A percentile compares a stretch with the other conserved stretches of the same genome.
Conservation (phyloP, 2,888 invertebrate genomes). For the Leptura quadrifasciata region DNA sequence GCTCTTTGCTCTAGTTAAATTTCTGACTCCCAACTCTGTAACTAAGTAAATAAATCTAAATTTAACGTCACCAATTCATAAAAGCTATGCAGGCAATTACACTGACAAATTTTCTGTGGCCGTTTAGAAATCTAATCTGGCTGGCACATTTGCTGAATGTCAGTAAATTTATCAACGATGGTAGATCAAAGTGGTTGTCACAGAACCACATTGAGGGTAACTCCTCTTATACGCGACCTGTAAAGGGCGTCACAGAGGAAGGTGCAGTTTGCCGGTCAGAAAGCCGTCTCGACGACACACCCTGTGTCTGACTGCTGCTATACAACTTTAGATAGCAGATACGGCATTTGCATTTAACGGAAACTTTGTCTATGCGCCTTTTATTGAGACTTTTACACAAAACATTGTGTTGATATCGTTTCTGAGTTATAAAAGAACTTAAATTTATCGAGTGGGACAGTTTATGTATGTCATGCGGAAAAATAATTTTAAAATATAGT, state of each 20-base stretch:
- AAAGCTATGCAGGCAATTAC: constrained; percentile 51
- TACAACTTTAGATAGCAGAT: constrained; percentile 32
- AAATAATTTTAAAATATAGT: no score
- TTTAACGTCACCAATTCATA: constrained; percentile 34
- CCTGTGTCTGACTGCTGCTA: constrained; percentile 38
- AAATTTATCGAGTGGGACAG: no score
- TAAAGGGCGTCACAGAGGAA: constrained; percentile 41
- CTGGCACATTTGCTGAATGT: constrained; percentile 38
- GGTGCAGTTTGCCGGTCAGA: constrained; percentile 40
- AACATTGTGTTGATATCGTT: not conserved
- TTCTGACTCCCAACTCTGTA: not conserved
- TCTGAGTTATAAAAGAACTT: no score
- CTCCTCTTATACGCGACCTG: constrained; percentile 29
- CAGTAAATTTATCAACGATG: constrained; percentile 38
- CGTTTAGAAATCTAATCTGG: constrained; percentile 40
- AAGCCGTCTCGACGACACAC: constrained; percentile 42
- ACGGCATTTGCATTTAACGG: constrained; percentile 36
- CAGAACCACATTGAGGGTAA: constrained; percentile 37
- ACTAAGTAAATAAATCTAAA: constrained; percentile 15
- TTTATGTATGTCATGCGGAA: no score
- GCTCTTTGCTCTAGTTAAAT: not conserved
- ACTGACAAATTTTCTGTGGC: constrained; percentile 51
- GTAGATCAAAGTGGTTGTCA: constrained; percentile 43
- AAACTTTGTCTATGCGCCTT: constrained; percentile 25
- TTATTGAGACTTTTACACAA: not conserved